These are phyloP conservation scores for Eulemur albifrons DNA, from an alignment of 2,797 vertebrate genomes.

Conservation along the genomic window DNA sequence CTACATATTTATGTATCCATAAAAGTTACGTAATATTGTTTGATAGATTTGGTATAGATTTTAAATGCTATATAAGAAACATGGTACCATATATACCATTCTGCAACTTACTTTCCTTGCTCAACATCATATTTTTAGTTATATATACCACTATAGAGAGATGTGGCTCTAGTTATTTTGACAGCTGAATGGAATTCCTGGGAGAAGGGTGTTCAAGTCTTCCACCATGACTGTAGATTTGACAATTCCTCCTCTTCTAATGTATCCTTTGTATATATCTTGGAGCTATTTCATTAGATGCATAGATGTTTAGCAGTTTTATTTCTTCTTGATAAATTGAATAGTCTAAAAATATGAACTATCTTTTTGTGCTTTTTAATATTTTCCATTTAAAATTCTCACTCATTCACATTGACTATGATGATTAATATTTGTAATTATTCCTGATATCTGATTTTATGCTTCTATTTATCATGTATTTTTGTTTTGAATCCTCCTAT, in stretches of 20 bases:
- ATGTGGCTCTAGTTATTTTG: background rate
- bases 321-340: background rate
- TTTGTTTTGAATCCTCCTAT: background rate
- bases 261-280: background rate
- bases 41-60: background rate
- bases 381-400: background rate
- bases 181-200: background rate
- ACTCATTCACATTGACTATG: background rate
- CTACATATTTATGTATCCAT: background rate
- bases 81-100: background rate
- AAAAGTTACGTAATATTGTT: background rate
- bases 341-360: background rate
- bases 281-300: background rate
- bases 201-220: background rate
- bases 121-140: background rate
- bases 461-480: background rate
- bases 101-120: background rate
- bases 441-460: background rate
- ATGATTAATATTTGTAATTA: background rate
- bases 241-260: background rate
- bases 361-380: background rate
- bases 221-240: background rate
- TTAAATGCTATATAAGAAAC: background rate
- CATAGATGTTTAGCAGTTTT: background rate
- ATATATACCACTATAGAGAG: too few species aligned